phyloP scores from a whole-genome alignment of 2,113 vertebrate species.

The Oryzias woworae region DNA sequence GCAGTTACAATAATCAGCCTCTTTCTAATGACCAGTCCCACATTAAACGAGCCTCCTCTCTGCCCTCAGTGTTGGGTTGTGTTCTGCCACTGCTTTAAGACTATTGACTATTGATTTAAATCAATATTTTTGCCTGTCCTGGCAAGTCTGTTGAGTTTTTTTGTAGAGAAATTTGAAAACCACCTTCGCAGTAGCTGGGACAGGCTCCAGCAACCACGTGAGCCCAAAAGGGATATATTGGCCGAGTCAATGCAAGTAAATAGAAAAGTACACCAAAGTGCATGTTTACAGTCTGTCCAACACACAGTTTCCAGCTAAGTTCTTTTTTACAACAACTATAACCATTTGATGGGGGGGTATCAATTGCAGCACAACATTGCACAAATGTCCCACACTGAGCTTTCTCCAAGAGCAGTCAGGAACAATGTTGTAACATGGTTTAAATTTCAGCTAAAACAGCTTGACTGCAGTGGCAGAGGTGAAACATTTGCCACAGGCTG shows the following conservation, averaged over 20 bases:
- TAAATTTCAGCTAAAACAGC: slow-evolving; percentile 36
- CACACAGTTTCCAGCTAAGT: slow-evolving; percentile 30
- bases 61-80: too few relatives aligned
- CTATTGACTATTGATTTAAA: too few relatives aligned
- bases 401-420: slow-evolving; percentile 17
- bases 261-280: slow-evolving; percentile 7
- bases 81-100: too few relatives aligned
- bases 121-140: too few relatives aligned
- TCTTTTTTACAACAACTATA: slow-evolving; percentile 56
- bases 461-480: slow-evolving; percentile 20
- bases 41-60: too few relatives aligned
- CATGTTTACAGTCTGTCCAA: slow-evolving; percentile 14
- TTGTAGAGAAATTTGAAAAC: too few relatives aligned
- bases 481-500: slow-evolving; percentile 36
- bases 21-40: too few relatives aligned
- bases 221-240: too few relatives aligned
- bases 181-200: too few relatives aligned
- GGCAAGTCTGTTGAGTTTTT: too few relatives aligned
- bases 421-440: slow-evolving; percentile 38
- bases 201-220: too few relatives aligned
- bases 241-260: too few relatives aligned
- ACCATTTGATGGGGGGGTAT: slow-evolving; percentile 43
- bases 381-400: slow-evolving; percentile 17
- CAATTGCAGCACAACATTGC: slow-evolving; percentile 25
- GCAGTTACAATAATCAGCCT: slow-evolving; percentile 13